Base-by-base conservation (phyloP, 1,140 invertebrate species). In the Diploscapter pachys region DNA sequence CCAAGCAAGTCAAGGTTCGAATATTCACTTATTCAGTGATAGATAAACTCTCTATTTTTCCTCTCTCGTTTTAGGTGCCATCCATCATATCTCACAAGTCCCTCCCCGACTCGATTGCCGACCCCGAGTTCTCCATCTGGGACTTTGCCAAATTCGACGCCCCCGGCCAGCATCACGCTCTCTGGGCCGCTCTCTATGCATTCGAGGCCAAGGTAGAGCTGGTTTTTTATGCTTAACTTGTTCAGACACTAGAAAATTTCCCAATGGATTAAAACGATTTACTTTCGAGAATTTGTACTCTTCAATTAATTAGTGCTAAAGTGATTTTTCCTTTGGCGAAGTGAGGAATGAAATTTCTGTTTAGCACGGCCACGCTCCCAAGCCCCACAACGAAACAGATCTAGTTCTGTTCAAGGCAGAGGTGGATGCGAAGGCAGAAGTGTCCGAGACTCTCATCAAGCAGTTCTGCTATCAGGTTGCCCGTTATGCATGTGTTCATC, bases 141-240 rank as follows among this genome's bases (percentile, higher is more conserved):
- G 96, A 99, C 88, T 99, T 94, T 88, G 93, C 90, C 3, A 99
- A 99, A 86, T 93, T 97, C 87, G 94, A 98, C 63, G 89, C 92
- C 80, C 93, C 95, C 0, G 88, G 89, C n/a, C 92, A 95, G 71
- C 82, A 96, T 5, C 96, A 99, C 87, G 85, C 94, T 49, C 93
- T 92, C 0, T 99, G 95, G 86, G 89, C 90, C 70, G 90, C 93
- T 0, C 86, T 98, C 0, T 90, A 95, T 83, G 88, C 90, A 71
- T 99, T 89, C 86, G 78, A 88, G 3, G 88, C 90, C 61, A 86
- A 86, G 63, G 84, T 79, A 70, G 90, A 56, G 78, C 87, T 48
- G 90, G 55, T 77, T 87, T 87, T 51, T 78, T 90, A 8, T 95
- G 95, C 31, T 31, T 31, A 31, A 31, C 31, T 31, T 31, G 31